Evolutionary conservation across 2,888 invertebrate genomes (phyloP).

Genomic region (Andrena dorsata): DNA sequence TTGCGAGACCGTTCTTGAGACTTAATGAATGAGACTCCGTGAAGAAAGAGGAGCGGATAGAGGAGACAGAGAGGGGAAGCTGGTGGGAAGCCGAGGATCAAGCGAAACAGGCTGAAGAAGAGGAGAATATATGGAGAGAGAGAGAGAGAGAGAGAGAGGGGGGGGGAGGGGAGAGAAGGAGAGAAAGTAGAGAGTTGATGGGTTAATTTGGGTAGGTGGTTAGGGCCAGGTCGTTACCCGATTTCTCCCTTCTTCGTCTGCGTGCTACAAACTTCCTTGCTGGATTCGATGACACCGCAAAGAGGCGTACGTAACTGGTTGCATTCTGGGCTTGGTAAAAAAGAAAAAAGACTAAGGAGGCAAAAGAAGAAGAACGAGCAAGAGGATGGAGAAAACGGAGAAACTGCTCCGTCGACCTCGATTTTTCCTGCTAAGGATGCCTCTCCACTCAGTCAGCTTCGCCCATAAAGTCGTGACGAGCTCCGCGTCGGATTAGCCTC

Average conservation of each 20-base stretch:
- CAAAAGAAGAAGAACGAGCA: background rate
- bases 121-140: slow-evolving; percentile 11
- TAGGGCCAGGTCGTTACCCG: slow-evolving; percentile 62
- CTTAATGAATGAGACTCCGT: slow-evolving; percentile 75
- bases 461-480: slow-evolving; percentile 66
- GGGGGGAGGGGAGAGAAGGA: background rate
- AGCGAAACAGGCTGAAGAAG: background rate
- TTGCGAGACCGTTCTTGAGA: slow-evolving; percentile 75
- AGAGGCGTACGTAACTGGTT: slow-evolving; percentile 57
- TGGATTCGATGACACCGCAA: slow-evolving; percentile 59
- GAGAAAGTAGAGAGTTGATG: slow-evolving; percentile 46
- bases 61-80: slow-evolving; percentile 11
- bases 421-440: slow-evolving; percentile 59
- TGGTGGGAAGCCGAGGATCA: background rate
- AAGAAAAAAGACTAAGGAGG: background rate
- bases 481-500: slow-evolving; percentile 64
- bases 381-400: slow-evolving; percentile 5
- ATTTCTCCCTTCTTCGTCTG: slow-evolving; percentile 53
- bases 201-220: slow-evolving; percentile 49
- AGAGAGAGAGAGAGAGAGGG: slow-evolving; percentile 2
- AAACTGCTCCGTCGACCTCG: slow-evolving; percentile 49
- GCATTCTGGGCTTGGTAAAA: slow-evolving; percentile 35
- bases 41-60: slow-evolving; percentile 34
- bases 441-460: slow-evolving; percentile 44
- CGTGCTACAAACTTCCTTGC: slow-evolving; percentile 34